A percentile compares a stretch with the other conserved stretches of the same genome.
phyloP scores from a whole-genome alignment of 2,113 vertebrate genomes.

The Zonotrichia leucophrys region DNA sequence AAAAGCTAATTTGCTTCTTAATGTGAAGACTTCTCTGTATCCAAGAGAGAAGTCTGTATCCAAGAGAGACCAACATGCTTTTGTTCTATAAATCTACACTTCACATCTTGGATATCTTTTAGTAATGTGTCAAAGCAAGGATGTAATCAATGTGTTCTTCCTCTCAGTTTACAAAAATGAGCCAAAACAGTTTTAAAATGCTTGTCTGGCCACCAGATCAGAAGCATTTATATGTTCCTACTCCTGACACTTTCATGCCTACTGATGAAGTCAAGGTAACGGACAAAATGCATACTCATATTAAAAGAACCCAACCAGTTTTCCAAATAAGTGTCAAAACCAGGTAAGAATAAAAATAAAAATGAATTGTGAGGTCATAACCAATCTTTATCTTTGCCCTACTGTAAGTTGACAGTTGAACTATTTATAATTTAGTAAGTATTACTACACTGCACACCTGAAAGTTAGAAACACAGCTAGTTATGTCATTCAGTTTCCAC shows the following conservation, averaged over 20 bases:
- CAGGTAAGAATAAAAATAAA: background rate
- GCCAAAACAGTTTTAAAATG: background rate
- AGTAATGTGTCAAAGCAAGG: background rate
- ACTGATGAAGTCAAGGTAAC: background rate
- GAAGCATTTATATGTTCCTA: background rate
- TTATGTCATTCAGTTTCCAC: slow-evolving; percentile 1
- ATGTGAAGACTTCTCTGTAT: background rate
- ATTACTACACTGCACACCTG: background rate
- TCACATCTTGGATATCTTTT: background rate
- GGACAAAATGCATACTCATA: background rate
- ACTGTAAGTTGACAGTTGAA: background rate
- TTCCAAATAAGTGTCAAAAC: background rate
- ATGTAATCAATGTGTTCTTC: background rate
- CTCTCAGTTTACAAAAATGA: background rate
- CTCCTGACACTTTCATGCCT: background rate
- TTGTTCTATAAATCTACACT: background rate
- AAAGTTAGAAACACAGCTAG: background rate
- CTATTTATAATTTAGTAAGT: background rate
- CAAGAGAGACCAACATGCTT: background rate
- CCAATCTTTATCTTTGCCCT: background rate
- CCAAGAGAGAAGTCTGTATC: background rate
- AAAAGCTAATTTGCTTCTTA: background rate
- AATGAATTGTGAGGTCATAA: background rate
- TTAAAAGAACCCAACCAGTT: background rate
- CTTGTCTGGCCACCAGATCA: background rate